Conservation (phyloP, 2,888 invertebrate genomes). For the Tineola bisselliella region DNA sequence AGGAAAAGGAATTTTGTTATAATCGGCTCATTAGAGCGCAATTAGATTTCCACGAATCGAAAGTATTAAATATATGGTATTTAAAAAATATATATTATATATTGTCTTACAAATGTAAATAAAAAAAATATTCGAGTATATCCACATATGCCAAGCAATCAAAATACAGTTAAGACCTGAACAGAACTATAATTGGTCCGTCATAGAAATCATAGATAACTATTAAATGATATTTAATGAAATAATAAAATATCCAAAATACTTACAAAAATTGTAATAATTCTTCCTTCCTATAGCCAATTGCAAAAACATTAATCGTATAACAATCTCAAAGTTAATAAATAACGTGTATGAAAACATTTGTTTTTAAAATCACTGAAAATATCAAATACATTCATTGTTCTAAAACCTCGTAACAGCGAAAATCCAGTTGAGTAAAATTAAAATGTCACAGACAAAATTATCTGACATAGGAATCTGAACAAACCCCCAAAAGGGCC, state of each 20-base stretch:
- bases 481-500: background rate
- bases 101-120: too few relatives aligned
- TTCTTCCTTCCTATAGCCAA: too few relatives aligned
- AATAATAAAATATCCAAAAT: too few relatives aligned
- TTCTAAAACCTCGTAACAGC: background rate
- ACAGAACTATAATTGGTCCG: too few relatives aligned
- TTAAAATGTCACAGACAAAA: constrained; percentile 1
- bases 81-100: too few relatives aligned
- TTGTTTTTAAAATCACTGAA: background rate
- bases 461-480: background rate
- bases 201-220: too few relatives aligned
- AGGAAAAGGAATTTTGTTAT: background rate
- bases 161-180: too few relatives aligned
- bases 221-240: too few relatives aligned
- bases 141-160: background rate
- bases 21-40: too few relatives aligned
- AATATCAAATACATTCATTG: background rate
- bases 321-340: background rate
- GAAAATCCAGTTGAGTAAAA: background rate
- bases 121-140: background rate
- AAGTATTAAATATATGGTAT: too few relatives aligned
- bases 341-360: background rate
- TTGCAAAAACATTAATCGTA: background rate
- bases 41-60: background rate
- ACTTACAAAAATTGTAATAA: too few relatives aligned